Percentiles rank a stretch among this genome's conserved stretches.
These are phyloP conservation scores for Cryptocheilus praepositus DNA, from an alignment of 2,888 invertebrate species.

Conservation along the genomic window DNA sequence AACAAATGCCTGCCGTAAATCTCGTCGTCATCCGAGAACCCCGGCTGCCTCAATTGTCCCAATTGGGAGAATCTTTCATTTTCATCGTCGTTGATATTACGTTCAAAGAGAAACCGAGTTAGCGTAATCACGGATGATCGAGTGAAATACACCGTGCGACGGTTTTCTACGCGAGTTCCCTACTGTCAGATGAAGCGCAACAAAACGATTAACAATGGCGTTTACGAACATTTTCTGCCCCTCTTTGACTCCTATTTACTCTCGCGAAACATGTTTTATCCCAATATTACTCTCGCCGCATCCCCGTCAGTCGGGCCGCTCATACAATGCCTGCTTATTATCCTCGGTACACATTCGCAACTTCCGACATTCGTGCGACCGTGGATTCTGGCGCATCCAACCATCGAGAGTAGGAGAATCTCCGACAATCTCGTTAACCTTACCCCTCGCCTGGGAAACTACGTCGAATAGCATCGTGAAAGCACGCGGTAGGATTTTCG, in stretches of 20 bases:
- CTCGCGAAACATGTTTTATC: slow-evolving; percentile 26
- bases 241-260: slow-evolving; percentile 10
- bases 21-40: too few species aligned
- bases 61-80: background rate
- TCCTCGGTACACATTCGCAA: slow-evolving; percentile 35
- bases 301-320: slow-evolving; percentile 8
- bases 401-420: slow-evolving; percentile 19
- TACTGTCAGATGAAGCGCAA: slow-evolving; percentile 40
- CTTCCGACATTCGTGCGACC: slow-evolving; percentile 38
- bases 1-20: slow-evolving; percentile 5
- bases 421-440: slow-evolving; percentile 30
- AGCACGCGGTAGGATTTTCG: too few species aligned
- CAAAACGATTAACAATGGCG: slow-evolving; percentile 13
- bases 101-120: slow-evolving; percentile 3
- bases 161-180: slow-evolving; percentile 55
- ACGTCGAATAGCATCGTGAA: slow-evolving; percentile 6
- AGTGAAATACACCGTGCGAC: slow-evolving; percentile 37
- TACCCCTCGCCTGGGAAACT: slow-evolving; percentile 9
- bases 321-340: slow-evolving; percentile 40
- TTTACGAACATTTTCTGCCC: slow-evolving; percentile 13
- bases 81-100: background rate
- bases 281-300: slow-evolving; percentile 25
- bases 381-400: slow-evolving; percentile 44
- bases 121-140: slow-evolving; percentile 31
- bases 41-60: background rate